A percentile compares a stretch with the other conserved stretches of the same genome.
phyloP scores from a whole-genome alignment of 2,888 invertebrate species.

The Ypsolopha scabrella region DNA sequence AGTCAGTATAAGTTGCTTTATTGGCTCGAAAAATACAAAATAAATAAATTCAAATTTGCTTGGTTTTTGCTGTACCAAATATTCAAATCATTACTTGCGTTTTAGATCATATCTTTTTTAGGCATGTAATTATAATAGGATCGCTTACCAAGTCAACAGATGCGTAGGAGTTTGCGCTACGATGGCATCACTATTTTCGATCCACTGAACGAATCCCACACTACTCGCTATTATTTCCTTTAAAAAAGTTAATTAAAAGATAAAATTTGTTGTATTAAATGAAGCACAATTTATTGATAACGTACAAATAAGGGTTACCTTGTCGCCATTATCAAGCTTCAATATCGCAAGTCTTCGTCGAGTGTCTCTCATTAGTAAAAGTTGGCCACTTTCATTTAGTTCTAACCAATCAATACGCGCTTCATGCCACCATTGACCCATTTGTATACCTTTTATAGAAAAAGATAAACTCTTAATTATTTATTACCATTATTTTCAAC shows the following conservation, averaged over 20 bases:
- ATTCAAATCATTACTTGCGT: neutral
- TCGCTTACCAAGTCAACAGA: conserved; percentile 88
- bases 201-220: conserved; percentile 84
- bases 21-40: no score
- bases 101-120: neutral
- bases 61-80: no score
- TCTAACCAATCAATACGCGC: conserved; percentile 98
- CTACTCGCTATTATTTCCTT: conserved; percentile 78
- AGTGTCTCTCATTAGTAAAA: conserved; percentile 92
- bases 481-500: no score
- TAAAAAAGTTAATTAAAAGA: conserved; percentile 1
- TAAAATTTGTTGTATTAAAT: neutral
- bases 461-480: no score
- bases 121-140: neutral
- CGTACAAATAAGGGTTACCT: conserved; percentile 24
- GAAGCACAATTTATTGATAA: neutral
- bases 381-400: conserved; percentile 93
- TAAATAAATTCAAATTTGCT: no score
- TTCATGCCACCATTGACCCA: conserved; percentile 90
- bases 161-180: conserved; percentile 94
- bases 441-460: conserved; percentile 55
- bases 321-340: conserved; percentile 70
- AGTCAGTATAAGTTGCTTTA: no score
- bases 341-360: conserved; percentile 76
- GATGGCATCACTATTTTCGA: conserved; percentile 95